Percentiles rank a stretch among this genome's conserved stretches.
Conservation (phyloP, 1,140 invertebrate species). For the Aphis craccivora region DNA sequence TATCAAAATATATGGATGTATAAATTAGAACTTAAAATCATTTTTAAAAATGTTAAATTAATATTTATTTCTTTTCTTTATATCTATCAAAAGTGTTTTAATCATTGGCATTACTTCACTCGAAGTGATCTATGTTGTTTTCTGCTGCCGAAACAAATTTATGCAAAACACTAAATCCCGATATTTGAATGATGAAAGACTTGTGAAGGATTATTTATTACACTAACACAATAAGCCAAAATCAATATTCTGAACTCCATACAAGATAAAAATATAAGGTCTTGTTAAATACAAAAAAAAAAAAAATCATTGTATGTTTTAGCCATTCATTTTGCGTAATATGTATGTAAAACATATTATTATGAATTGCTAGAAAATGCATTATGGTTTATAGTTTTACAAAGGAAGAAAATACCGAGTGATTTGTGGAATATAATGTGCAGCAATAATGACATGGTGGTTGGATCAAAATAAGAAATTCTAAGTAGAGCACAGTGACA, state of each 20-base stretch:
- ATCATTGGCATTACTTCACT: background rate
- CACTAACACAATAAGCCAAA: background rate
- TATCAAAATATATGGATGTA: background rate
- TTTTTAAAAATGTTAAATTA: background rate
- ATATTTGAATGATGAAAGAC: constrained; percentile 15
- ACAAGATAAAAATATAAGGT: background rate
- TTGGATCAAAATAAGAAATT: background rate
- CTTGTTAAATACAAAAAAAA: background rate
- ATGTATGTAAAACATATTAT: background rate
- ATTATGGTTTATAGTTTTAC: too few relatives aligned
- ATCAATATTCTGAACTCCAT: background rate
- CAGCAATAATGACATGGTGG: background rate
- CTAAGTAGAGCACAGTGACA: background rate
- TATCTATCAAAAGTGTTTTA: background rate
- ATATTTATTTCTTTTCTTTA: background rate
- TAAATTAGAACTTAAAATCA: background rate
- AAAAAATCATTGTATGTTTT: background rate
- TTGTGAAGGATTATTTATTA: constrained; percentile 30
- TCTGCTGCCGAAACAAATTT: background rate
- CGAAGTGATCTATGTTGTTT: background rate
- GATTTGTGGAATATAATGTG: background rate
- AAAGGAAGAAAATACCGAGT: too few relatives aligned
- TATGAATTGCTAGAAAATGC: too few relatives aligned
- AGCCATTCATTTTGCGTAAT: background rate
- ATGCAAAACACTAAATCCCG: background rate